phyloP scores from a whole-genome alignment of 2,888 invertebrate genomes.

The Rhagium mordax region DNA sequence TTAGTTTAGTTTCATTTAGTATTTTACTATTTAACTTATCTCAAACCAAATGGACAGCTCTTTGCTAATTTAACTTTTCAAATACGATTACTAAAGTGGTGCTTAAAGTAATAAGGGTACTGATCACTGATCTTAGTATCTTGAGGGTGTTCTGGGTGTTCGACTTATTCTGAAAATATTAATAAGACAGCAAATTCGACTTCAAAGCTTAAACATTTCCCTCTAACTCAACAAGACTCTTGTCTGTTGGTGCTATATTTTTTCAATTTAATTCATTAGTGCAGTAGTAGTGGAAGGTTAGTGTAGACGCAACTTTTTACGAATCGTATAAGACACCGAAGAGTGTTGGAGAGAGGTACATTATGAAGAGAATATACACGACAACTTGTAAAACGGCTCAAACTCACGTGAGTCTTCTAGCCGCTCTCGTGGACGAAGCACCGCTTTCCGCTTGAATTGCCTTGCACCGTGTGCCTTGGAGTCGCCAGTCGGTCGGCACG shows the following conservation, averaged over 20 bases:
- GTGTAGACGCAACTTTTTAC: conserved; percentile 37
- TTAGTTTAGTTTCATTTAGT: too few relatives aligned
- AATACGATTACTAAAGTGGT: background rate
- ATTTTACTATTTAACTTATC: too few relatives aligned
- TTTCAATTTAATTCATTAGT: conserved; percentile 15
- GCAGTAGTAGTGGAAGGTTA: conserved; percentile 35
- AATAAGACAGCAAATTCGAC: background rate
- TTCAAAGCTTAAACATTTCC: background rate
- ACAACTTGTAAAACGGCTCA: conserved; percentile 34
- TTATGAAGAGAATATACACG: conserved; percentile 38
- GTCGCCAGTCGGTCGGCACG: conserved; percentile 53
- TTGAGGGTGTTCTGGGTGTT: too few relatives aligned
- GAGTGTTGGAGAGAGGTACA: conserved; percentile 39
- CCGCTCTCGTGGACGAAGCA: conserved; percentile 41
- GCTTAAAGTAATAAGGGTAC: too few relatives aligned
- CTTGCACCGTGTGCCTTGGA: conserved; percentile 33
- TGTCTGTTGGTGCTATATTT: conserved; percentile 14
- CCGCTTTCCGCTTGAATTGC: conserved; percentile 9
- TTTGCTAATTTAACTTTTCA: background rate
- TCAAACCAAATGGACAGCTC: too few relatives aligned
- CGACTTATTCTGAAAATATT: background rate
- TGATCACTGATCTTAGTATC: too few relatives aligned
- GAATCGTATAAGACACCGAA: conserved; percentile 37
- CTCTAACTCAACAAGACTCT: background rate
- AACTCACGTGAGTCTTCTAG: conserved; percentile 47